phyloP scores from a whole-genome alignment of 2,113 vertebrate species.

The Smithornis capensis region DNA sequence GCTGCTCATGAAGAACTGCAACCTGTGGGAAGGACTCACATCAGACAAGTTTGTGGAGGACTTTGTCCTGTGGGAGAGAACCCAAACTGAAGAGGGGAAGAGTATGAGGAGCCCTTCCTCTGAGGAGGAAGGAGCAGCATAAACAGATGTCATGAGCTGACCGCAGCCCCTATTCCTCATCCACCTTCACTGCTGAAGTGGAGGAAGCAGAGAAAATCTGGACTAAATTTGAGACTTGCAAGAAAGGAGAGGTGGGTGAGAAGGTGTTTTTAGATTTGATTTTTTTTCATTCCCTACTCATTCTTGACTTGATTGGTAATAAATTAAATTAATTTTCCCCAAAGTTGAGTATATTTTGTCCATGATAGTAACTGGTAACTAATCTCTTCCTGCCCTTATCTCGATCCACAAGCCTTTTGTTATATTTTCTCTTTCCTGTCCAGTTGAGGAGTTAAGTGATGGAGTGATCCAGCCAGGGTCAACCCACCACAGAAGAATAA shows the following conservation, averaged over 20 bases:
- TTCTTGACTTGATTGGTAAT: background rate
- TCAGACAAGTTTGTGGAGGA: background rate
- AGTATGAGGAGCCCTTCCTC: background rate
- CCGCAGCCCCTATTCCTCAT: too few species aligned
- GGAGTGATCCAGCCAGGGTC: background rate
- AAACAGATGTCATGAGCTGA: too few species aligned
- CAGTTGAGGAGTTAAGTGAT: background rate
- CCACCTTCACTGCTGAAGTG: rapidly evolving
- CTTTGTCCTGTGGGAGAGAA: too few species aligned
- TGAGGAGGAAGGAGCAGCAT: background rate
- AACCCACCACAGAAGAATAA: background rate
- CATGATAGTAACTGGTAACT: rapidly evolving
- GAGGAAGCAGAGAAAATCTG: background rate
- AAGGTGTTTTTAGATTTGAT: background rate
- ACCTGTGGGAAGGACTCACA: background rate
- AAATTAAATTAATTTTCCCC: background rate
- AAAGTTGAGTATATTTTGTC: background rate
- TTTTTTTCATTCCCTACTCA: background rate
- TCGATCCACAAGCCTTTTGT: rapidly evolving
- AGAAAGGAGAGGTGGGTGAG: background rate
- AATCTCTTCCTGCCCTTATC: background rate
- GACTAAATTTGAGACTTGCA: background rate
- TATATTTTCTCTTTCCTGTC: background rate
- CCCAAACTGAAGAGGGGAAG: background rate
- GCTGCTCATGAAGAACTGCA: background rate